Percentiles rank a stretch among this genome's conserved stretches.
Conservation (phyloP, 2,888 invertebrate species). For the Drosophila seclusa region DNA sequence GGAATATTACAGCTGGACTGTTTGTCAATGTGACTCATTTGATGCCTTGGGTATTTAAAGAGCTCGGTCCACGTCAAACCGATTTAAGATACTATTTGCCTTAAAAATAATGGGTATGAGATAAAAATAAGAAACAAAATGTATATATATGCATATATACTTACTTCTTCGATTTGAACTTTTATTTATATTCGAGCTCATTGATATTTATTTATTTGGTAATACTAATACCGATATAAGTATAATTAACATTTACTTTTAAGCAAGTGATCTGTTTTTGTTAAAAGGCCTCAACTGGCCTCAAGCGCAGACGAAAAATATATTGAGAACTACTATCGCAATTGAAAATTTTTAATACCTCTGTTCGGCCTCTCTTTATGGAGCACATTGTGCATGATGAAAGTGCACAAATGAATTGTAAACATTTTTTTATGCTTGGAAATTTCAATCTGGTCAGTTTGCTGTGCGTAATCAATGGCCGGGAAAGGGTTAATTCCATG, state of each 20-base stretch:
- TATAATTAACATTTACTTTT: too few species aligned
- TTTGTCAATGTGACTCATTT: conserved; percentile 32
- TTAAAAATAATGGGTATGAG: not conserved
- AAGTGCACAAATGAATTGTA: not conserved
- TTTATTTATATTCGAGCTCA: too few species aligned
- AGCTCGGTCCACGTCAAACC: conserved; percentile 17
- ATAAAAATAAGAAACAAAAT: not conserved
- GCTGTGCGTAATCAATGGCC: not conserved
- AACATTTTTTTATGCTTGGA: not conserved
- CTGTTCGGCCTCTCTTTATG: not conserved
- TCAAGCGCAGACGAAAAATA: not conserved
- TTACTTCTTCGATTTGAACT: not conserved
- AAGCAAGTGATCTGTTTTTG: too few species aligned
- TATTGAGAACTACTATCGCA: not conserved
- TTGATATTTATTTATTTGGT: not conserved
- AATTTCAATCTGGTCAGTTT: not conserved
- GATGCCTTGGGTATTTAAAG: conserved; percentile 42
- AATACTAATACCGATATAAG: not conserved
- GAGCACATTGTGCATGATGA: not conserved
- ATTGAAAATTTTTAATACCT: not conserved
- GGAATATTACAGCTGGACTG: conserved; percentile 1
- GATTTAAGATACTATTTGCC: conserved; percentile 28
- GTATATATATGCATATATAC: too few species aligned
- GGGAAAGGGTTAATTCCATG: not conserved
- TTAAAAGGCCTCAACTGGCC: too few species aligned